A percentile compares a stretch with the other conserved stretches of the same genome.
Conservation (phyloP, 2,797 vertebrate genomes). For the Falco concolor region DNA sequence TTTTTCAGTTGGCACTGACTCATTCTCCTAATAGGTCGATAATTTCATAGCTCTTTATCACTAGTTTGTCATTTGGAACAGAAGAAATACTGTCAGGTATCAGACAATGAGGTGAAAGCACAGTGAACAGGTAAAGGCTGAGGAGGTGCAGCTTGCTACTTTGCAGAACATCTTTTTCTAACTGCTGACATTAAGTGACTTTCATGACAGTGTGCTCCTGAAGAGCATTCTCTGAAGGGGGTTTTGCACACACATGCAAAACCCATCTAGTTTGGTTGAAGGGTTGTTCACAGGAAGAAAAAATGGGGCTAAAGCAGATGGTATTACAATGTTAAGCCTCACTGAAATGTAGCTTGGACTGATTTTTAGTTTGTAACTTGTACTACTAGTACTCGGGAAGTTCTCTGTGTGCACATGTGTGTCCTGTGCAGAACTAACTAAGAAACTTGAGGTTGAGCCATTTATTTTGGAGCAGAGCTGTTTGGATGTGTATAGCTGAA, state of each 20-base stretch:
- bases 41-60: constrained; percentile 20
- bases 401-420: not conserved
- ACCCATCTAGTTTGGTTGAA: not conserved
- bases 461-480: not conserved
- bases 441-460: not conserved
- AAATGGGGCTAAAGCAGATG: not conserved
- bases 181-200: not conserved
- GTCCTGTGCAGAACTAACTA: not conserved
- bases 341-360: not conserved
- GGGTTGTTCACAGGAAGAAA: not conserved
- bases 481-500: not conserved
- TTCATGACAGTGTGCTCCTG: not conserved
- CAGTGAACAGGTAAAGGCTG: not conserved
- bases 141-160: not conserved
- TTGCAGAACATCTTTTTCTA: not conserved
- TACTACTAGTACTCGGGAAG: not conserved
- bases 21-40: constrained; percentile 20
- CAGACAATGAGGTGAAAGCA: not conserved
- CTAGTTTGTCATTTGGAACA: not conserved
- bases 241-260: not conserved
- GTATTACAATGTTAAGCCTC: not conserved
- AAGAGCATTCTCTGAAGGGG: not conserved
- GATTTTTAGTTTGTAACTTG: not conserved
- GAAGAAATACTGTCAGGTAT: not conserved
- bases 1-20: constrained; percentile 45